Conservation (phyloP, 2,113 vertebrate genomes). For the Fregetta grallaria region DNA sequence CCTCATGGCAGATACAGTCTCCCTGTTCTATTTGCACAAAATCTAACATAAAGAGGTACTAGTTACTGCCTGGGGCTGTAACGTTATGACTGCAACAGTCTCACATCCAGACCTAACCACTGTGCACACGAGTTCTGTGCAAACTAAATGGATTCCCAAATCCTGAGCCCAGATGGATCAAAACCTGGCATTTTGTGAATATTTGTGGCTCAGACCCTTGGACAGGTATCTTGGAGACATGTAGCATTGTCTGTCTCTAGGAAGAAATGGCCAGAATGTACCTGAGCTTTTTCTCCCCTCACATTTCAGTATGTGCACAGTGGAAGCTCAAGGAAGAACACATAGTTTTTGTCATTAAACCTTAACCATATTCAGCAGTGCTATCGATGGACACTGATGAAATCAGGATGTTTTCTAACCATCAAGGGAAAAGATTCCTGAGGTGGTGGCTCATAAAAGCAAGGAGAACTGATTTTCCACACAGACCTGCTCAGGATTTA, state of each 20-base stretch:
- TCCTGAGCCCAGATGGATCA: neutral
- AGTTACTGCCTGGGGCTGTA: neutral
- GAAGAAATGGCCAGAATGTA: neutral
- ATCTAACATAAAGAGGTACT: neutral
- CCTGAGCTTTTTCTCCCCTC: neutral
- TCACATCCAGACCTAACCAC: neutral
- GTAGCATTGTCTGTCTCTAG: neutral
- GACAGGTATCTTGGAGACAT: neutral
- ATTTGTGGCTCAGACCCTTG: neutral
- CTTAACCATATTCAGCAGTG: neutral
- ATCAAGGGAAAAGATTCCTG: neutral
- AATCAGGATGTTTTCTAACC: neutral
- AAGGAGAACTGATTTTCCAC: neutral
- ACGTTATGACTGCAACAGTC: neutral
- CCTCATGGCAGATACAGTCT: neutral
- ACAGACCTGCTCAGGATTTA: neutral
- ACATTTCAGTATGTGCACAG: neutral
- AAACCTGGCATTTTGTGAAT: neutral
- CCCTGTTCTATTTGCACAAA: neutral
- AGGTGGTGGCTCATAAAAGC: neutral
- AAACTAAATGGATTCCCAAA: neutral
- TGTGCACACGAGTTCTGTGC: neutral
- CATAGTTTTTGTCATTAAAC: neutral
- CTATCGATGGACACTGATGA: neutral
- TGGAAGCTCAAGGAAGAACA: neutral